Conservation (phyloP, 2,888 invertebrate genomes). For the Dasysyrphus tricinctus region DNA sequence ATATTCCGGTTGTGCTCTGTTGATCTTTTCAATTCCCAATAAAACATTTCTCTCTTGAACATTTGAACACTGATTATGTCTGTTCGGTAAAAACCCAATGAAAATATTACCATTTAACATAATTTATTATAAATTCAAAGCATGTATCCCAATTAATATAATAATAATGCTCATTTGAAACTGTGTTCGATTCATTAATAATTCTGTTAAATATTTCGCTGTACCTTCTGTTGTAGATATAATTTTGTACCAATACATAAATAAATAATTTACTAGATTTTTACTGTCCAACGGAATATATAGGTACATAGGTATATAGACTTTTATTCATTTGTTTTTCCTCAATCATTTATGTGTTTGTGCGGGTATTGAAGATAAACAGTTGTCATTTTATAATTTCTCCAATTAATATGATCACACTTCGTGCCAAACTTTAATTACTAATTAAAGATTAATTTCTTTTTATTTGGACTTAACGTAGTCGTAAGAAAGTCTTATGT, state of each 20-base stretch:
- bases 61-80: too few relatives aligned
- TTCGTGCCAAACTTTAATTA: conserved; percentile 73
- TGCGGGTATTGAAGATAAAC: conserved; percentile 13
- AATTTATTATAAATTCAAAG: not conserved
- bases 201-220: conserved; percentile 48
- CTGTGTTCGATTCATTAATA: conserved; percentile 65
- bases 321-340: not conserved
- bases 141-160: conserved; percentile 59
- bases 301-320: not conserved
- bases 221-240: conserved; percentile 17
- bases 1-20: too few relatives aligned
- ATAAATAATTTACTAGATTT: conserved; percentile 16
- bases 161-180: conserved; percentile 51
- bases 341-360: not conserved
- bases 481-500: conserved; percentile 13
- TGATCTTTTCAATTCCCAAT: too few relatives aligned
- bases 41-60: too few relatives aligned
- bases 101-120: not conserved
- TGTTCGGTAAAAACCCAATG: too few relatives aligned
- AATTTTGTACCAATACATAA: conserved; percentile 56
- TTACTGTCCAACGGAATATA: not conserved
- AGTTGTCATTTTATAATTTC: conserved; percentile 69
- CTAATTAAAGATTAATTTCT: conserved; percentile 74
- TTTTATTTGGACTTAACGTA: conserved; percentile 55
- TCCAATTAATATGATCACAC: conserved; percentile 74